Percentiles rank a stretch among this genome's conserved stretches.
These are phyloP conservation scores for Drosophila arizonae DNA, from an alignment of 1,140 invertebrate genomes.

Conservation along the genomic window DNA sequence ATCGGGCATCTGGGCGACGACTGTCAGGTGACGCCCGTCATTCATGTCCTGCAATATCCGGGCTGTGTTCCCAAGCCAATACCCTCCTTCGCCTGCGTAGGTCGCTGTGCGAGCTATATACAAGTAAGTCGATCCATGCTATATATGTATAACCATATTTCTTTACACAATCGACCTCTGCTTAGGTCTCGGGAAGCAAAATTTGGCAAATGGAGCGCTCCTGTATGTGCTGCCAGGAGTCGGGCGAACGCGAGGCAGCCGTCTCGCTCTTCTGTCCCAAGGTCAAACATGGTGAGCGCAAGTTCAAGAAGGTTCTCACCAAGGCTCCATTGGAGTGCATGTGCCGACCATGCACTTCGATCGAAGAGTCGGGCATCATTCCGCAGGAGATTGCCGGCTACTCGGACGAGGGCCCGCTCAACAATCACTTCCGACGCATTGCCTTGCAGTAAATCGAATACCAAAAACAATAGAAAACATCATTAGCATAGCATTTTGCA, in stretches of 20 bases:
- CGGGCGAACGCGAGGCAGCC: constrained; percentile 94
- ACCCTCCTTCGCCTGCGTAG: constrained; percentile 95
- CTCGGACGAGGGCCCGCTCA: constrained; percentile 90
- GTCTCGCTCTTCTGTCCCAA: constrained; percentile 95
- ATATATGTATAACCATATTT: not conserved
- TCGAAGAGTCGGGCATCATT: constrained; percentile 93
- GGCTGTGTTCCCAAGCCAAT: constrained; percentile 96
- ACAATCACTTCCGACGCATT: constrained; percentile 88
- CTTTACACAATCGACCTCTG: too few species aligned
- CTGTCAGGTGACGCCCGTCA: constrained; percentile 95
- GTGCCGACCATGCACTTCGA: constrained; percentile 94
- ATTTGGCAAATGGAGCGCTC: constrained; percentile 98
- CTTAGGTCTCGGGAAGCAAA: constrained; percentile 95
- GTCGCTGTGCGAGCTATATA: constrained; percentile 94
- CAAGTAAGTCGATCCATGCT: constrained; percentile 85
- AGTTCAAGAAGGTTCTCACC: constrained; percentile 94
- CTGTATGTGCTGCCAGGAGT: constrained; percentile 97
- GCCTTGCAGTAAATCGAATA: constrained; percentile 76
- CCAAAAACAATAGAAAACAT: not conserved
- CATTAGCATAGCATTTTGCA: constrained; percentile 21
- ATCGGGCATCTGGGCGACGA: constrained; percentile 86
- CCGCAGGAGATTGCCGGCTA: constrained; percentile 95
- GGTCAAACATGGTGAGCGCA: constrained; percentile 91
- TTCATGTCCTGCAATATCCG: constrained; percentile 95
- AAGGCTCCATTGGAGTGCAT: constrained; percentile 96